Base-by-base conservation (phyloP, 1,140 invertebrate species). In the Drosophila orena region DNA sequence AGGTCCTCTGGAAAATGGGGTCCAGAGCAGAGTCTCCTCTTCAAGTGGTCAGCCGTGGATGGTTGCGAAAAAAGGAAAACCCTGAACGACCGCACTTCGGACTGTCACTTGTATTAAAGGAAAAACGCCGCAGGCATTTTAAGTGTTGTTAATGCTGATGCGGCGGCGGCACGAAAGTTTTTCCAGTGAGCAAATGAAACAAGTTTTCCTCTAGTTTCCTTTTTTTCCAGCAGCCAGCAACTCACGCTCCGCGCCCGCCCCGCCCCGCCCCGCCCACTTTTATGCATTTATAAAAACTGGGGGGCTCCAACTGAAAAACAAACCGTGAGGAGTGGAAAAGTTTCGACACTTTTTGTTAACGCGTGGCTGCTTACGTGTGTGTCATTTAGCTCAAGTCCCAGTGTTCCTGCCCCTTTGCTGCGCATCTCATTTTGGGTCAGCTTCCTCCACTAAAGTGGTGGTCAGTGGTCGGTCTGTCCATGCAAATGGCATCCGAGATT, bases 111-210 rank as follows among this genome's bases (percentile, higher is more conserved):
- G 83, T 83, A 79, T 86, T 86, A 86, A 86, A 79, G 83, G 64
- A 66, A 86, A 86, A 86, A 86, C 83, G 83, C 83, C 70, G 83
- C 83, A 86, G 83, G 83, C 83, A 86, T 86, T 86, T 86, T 86
- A 86, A 86, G 83, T 86, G 83, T 88, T 86, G 83, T 86, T 86
- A 86, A 86, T 79, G 83, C 79, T 61, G 47, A 68, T 79, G 83
- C 79, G 83, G 74, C 66, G 66, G 40, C 64, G 44, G 52, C 65
- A 68, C 30, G 44, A 86, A 86, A 86, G 57, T 88, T 88, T 81
- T 72, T 65, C 62, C 75, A 60, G 66, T 66, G 68, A 69, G 40
- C 65, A 88, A 88, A 88, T 88, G 83, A 88, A 86, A 88, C 83
- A 88, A 88, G 75, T 86, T 86, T 85, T 74, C 30, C 44, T 62